Evolutionary conservation across 2,797 vertebrate genomes (phyloP), one percentile per base, ranked within the genome.

Genomic region (Sebastolobus altivelis): DNA sequence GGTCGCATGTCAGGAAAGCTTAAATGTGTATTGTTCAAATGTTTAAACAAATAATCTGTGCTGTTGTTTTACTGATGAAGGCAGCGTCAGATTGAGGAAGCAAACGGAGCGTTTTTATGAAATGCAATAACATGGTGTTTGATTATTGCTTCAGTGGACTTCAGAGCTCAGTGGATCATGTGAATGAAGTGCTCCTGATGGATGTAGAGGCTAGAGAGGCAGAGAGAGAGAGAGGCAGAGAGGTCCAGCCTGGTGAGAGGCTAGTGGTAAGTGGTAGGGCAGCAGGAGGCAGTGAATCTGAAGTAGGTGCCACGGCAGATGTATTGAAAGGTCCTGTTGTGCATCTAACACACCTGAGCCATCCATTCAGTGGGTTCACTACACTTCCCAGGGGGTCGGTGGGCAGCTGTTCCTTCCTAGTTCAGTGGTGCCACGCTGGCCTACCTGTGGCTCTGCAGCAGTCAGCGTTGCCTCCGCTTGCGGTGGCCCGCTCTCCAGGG

Each of bases 391-490:
- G 80, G 81, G 85, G 90, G 83, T 75, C 29, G n/a, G 79, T 74
- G 85, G 88, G 92, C 94, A 95, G 92, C 94, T 95, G 93, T 93
- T 87, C 60, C 84, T 72, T 81, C 85, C 83, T 76, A 82, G 78
- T 81, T 80, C 86, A 77, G 86, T 37, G 81, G 87, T 89, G 91
- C 87, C 88, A 46, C 20, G 22, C 86, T 80, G 87, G 85, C 90
- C 75, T 92, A 94, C 94, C 94, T 94, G 94, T 93, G 89, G 93
- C 88, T 85, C 72, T 87, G 88, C 91, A 77, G 88, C 87, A 92
- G 88, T 72, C 84, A 54, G 61, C 65, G 85, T 62, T 91, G 87
- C 72, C 83, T 88, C 35, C 80, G 81, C 90, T 89, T 69, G 43
- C 80, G 58, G 84, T 93, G 87, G 82, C 76, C 27, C 31, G 8